Evolutionary conservation across 1,140 invertebrate genomes (phyloP), one percentile per base, ranked within the genome.

Genomic region (Cydia splendana): DNA sequence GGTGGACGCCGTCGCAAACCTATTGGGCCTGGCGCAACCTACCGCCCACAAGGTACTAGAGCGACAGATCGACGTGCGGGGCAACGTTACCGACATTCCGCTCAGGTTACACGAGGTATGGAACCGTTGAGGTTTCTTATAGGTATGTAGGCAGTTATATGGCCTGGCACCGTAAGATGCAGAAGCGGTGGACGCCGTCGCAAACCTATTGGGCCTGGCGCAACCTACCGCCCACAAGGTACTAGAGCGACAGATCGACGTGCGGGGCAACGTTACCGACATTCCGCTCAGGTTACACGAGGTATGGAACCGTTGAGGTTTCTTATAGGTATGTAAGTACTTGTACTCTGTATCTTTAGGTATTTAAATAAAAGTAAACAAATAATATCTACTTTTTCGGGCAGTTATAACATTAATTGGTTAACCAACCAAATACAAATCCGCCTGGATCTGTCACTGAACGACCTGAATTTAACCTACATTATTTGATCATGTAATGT

Each of bases 31-130:
- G 20, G 94, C 96, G 42, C 89, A 95, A 18, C 96, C 97, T 51
- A 96, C 96, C 80, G 93, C 99, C 1, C 95, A 94, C 12, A 95
- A 97, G 82, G 97, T 97, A 18, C 93, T 99, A n/a, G 95, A 96
- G 79, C 91, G 98, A 20, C 98, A 98, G 93, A 99, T 99, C 83
- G 98, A 99, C 85, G 98, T 99, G 6, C 94, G n/a, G n/a, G n/a
- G 98, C 6, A 99, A 98, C 90, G 97, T 99, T 65, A 99, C 98
- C 0, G 98, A 98, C 91, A 99, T 99, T 83, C 98, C 98, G 5
- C 94, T 98, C 28, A 97, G 98, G 88, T 92, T 98, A 67, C 97
- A 97, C 89, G 98, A 98, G 94, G 97, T 97, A 77, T 87, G 90
- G 38, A 20, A 18, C 51, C 75, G 84, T 45, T 45, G 42, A 45